Evolutionary conservation across 64 coral and sea anemone genomes (phyloP).

Genomic region (Stichodactyla helianthus): DNA sequence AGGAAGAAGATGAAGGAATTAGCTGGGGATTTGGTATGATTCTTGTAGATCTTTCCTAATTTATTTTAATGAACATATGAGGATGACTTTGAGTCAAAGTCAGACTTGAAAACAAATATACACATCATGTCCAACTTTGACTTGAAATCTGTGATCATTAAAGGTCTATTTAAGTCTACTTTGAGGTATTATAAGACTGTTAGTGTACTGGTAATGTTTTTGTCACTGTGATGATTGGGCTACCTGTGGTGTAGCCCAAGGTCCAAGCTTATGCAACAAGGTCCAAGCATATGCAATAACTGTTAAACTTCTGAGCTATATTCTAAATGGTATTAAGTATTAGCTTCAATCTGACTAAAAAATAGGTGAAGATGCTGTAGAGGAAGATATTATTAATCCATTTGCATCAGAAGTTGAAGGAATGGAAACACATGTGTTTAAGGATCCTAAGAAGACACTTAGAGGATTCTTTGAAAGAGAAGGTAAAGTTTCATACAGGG

Average conservation of each 20-base stretch:
- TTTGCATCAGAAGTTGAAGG: conserved; percentile 53
- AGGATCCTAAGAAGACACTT: conserved; percentile 96
- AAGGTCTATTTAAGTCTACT: too few species aligned
- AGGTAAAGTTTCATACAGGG: conserved; percentile 22
- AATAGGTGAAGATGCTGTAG: conserved; percentile 69
- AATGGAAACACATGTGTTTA: conserved; percentile 73
- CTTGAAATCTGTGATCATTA: too few species aligned
- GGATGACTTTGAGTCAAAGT: too few species aligned
- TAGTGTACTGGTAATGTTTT: not conserved
- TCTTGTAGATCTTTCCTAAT: not conserved
- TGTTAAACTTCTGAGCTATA: too few species aligned
- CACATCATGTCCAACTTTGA: too few species aligned
- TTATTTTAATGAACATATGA: not conserved
- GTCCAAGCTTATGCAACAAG: too few species aligned
- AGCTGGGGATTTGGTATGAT: conserved; percentile 92
- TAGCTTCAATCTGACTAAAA: too few species aligned
- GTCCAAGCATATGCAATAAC: too few species aligned
- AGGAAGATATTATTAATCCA: conserved; percentile 49
- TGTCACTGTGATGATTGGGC: not conserved
- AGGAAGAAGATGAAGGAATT: conserved; percentile 60
- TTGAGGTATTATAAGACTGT: not conserved
- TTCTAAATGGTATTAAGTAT: too few species aligned
- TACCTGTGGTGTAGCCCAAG: too few species aligned
- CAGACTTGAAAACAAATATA: too few species aligned
- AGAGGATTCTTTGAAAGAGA: conserved; percentile 97